Percentiles rank a stretch among this genome's conserved stretches.
Evolutionary conservation across 2,797 vertebrate genomes (phyloP).

Genomic region (Momotus momota): DNA sequence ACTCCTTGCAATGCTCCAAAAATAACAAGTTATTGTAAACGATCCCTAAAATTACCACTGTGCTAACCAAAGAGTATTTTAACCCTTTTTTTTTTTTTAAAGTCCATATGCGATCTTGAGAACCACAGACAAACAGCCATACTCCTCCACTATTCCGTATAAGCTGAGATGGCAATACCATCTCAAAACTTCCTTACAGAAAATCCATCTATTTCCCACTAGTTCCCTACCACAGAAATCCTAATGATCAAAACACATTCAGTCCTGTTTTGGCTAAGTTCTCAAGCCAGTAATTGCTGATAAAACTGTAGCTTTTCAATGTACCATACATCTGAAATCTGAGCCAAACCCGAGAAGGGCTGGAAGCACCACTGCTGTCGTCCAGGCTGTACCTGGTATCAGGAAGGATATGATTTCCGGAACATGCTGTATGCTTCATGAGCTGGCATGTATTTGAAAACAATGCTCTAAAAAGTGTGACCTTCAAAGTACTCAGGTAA

Average conservation of each 20-base stretch:
- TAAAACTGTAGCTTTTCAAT: background rate
- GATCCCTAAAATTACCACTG: background rate
- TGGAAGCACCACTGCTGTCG: background rate
- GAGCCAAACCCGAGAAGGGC: background rate
- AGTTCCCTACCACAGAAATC: background rate
- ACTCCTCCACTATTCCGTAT: background rate
- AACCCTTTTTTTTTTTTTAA: background rate
- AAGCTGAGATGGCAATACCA: background rate
- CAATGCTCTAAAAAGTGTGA: background rate
- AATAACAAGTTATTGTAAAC: background rate
- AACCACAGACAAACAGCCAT: background rate
- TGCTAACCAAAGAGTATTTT: background rate
- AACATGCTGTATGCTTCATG: background rate
- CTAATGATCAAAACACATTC: background rate
- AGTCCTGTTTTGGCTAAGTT: background rate
- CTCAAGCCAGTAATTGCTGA: background rate
- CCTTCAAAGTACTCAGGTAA: slow-evolving; percentile 12
- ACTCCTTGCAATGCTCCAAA: background rate
- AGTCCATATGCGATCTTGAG: background rate
- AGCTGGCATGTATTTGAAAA: background rate
- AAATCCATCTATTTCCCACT: background rate
- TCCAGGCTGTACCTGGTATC: too few relatives aligned
- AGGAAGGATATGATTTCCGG: background rate
- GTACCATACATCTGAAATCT: background rate
- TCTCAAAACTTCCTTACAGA: background rate